Percentiles rank a stretch among this genome's conserved stretches.
phyloP scores from a whole-genome alignment of 2,888 invertebrate species.

The Thera britannica region DNA sequence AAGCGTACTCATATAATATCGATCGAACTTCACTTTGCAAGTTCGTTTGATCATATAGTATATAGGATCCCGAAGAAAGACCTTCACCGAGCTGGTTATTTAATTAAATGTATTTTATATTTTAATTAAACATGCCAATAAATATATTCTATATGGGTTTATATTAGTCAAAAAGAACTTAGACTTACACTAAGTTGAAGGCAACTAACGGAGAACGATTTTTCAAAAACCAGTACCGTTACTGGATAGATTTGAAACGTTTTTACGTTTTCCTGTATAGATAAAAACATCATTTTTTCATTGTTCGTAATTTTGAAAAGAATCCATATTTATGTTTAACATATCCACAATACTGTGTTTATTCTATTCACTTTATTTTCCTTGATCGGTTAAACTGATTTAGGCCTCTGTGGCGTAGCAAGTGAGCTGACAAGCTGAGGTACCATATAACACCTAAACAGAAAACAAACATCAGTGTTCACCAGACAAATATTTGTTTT shows the following conservation, averaged over 20 bases:
- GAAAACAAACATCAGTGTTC: no score
- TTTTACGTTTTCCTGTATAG: slow-evolving; percentile 70
- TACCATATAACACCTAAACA: no score
- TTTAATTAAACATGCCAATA: no score
- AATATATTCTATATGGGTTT: no score
- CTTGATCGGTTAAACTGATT: slow-evolving; percentile 43
- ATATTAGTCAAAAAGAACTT: not conserved
- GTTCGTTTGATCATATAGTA: no score
- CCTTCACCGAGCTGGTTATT: no score
- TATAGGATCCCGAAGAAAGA: no score
- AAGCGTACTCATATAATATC: no score
- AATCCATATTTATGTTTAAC: slow-evolving; percentile 29
- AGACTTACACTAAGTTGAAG: no score
- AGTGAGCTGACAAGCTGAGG: not conserved
- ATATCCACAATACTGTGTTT: slow-evolving; percentile 24
- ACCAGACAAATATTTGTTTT: no score
- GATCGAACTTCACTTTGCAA: no score
- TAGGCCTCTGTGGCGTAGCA: not conserved
- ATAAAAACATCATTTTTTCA: slow-evolving; percentile 55
- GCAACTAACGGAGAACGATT: not conserved
- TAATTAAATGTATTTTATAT: no score
- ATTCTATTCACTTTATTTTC: slow-evolving; percentile 42
- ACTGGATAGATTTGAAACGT: slow-evolving; percentile 64
- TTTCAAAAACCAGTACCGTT: not conserved
- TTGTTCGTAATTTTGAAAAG: slow-evolving; percentile 53